A percentile compares a stretch with the other conserved stretches of the same genome.
phyloP scores from a whole-genome alignment of 2,888 invertebrate genomes.

The Eupithecia insigniata region DNA sequence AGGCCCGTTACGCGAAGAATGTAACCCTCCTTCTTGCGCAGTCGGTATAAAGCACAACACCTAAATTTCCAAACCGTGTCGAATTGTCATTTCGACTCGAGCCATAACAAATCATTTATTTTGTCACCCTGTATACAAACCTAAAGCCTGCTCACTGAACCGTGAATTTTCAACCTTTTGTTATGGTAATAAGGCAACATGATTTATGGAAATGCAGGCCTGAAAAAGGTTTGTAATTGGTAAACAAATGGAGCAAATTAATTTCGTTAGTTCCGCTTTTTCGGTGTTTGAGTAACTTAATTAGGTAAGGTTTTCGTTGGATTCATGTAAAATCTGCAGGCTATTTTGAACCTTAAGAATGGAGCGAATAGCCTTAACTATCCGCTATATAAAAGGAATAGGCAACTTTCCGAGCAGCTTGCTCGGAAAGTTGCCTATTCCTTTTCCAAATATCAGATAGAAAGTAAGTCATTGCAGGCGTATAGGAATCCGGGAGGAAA shows the following conservation, averaged over 20 bases:
- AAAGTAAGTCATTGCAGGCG: too few species aligned
- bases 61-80: neutral
- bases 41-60: neutral
- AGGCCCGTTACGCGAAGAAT: too few species aligned
- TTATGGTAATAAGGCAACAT: slow-evolving; percentile 37
- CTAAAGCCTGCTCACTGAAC: slow-evolving; percentile 36
- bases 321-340: neutral
- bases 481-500: too few species aligned
- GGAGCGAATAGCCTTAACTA: too few species aligned
- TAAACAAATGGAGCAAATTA: slow-evolving; percentile 46
- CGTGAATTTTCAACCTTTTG: slow-evolving; percentile 40
- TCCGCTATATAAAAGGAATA: too few species aligned
- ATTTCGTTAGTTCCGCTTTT: slow-evolving; percentile 43
- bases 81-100: slow-evolving; percentile 6
- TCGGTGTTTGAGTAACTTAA: slow-evolving; percentile 42
- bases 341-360: neutral
- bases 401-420: too few species aligned
- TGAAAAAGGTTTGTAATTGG: slow-evolving; percentile 42
- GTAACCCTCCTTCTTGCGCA: neutral
- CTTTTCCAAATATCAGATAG: too few species aligned
- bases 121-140: slow-evolving; percentile 20
- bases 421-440: too few species aligned
- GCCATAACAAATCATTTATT: slow-evolving; percentile 16
- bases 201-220: slow-evolving; percentile 38
- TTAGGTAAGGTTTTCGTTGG: slow-evolving; percentile 19